Evolutionary conservation across 2,797 vertebrate species (phyloP), one percentile per base, ranked within the genome.

Genomic region (Centroberyx gerrardi): DNA sequence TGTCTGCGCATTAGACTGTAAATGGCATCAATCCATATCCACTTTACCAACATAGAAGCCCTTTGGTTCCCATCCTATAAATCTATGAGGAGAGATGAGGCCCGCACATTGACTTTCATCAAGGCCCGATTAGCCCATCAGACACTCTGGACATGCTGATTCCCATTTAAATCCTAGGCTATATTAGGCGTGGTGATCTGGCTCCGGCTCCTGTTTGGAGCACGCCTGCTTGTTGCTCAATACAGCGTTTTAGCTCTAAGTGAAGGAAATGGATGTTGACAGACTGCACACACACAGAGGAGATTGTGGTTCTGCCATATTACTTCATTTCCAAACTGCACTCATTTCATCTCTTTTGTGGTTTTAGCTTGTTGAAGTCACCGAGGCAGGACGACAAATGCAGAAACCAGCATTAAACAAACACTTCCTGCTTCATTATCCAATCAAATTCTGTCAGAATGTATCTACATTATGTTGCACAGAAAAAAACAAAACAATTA

Each of bases 261-360:
- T 93, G 90, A 92, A 80, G 82, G 89, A 93, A 95, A 94, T 94
- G 90, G 80, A 92, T 93, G 92, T 78, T 88, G 92, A 92, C 87
- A 91, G 81, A 87, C 83, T 71, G 68, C 81, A 76, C 68, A 72
- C 74, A 81, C 73, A 68, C 78, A 80, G 42, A 70, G 48, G 49
- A 67, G 44, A 86, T 72, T 48, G 68, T 31, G 48, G 38, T 64
- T 72, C 68, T 81, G 82, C 76, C 69, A 82, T 76, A 66, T 76
- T 83, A 76, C 61, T 83, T 48, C 3, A 82, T 86, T 81, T 83
- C 61, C 55, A 80, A 88, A 74, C 17, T 40, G 29, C 10, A 42
- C 1, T 0, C 59, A 63, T 84, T 68, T 0, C 0, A 18, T 55
- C 31, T 54, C 28, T 8, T 51, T 58, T 64, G 58, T 67, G 42